Conservation (phyloP, 2,888 invertebrate genomes). For the Drosophila yooni region DNA sequence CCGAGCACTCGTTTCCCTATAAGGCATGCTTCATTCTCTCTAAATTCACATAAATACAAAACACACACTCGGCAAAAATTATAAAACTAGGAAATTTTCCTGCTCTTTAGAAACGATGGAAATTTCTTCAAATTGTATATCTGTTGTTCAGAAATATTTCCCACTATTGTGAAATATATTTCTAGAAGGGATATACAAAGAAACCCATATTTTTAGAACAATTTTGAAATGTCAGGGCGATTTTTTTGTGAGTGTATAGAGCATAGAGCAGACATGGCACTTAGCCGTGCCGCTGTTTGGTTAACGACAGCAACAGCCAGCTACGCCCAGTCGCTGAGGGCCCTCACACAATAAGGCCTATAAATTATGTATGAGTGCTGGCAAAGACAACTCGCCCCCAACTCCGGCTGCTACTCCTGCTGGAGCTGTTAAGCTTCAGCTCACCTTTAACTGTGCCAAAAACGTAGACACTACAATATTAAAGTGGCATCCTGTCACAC, state of each 20-base stretch:
- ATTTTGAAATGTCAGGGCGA: background rate
- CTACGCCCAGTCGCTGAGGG: constrained; percentile 56
- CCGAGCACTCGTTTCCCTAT: constrained; percentile 10
- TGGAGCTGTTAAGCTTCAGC: constrained; percentile 18
- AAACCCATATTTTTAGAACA: background rate
- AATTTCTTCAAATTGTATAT: background rate
- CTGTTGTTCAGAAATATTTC: background rate
- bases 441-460: constrained; percentile 50
- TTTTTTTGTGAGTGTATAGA: background rate
- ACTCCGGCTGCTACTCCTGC: constrained; percentile 7
- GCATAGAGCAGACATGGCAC: constrained; percentile 53
- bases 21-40: constrained; percentile 3
- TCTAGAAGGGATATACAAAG: background rate
- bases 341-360: constrained; percentile 51
- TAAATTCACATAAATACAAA: background rate
- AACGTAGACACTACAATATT: constrained; percentile 56
- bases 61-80: background rate
- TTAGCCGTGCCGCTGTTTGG: constrained; percentile 69
- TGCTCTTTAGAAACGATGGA: background rate
- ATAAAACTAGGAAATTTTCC: no score
- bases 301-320: constrained; percentile 60
- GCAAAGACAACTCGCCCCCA: constrained; percentile 28
- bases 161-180: background rate
- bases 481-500: constrained; percentile 49
- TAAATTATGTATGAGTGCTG: constrained; percentile 74